Evolutionary conservation across 2,113 vertebrate genomes (phyloP), one percentile per base, ranked within the genome.

Genomic region (Parus major): DNA sequence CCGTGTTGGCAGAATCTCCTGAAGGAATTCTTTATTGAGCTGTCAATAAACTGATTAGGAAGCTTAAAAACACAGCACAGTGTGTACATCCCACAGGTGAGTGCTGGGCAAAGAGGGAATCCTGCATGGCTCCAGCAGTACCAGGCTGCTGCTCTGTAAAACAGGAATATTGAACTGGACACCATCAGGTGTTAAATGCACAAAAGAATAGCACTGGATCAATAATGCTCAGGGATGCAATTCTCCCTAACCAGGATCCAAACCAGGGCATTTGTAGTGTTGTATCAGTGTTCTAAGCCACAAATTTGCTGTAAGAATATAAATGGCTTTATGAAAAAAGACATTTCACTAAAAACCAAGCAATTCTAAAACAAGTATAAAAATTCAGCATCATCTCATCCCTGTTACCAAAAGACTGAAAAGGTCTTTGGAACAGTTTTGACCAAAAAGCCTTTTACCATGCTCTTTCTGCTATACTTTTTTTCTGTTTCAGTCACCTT

Each of bases 381-480:
- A 82, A 64, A 64, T 41, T 55, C 19, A 31, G 9, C 47, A 33
- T 11, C 12, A 2, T 14, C 29, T 14, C 25, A 29, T 8, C 24
- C 10, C 15, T 60, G 8, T 12, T 44, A 27, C 46, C 35, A 60
- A 46, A 50, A 69, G 19, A 7, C 1, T 29, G 22, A 24, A 24
- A 41, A 55, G 5, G 23, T 23, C 18, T 66, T 57, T 35, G 25
- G 52, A 16, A 41, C 10, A 20, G 10, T 35, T 76, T 53, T 46
- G 33, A 79, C 28, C 19, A 55, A 60, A 65, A 47, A 53, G 13
- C 10, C 4, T 86, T 46, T 33, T 12, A 14, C 14, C 11, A 17
- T 0, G 0, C 4, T 61, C 7, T 47, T 39, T 39, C 21, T 20
- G 20, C 15, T 39, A 35, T 7, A 0, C 2, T 25, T 46, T 24